Percentiles rank a stretch among this genome's conserved stretches.
These are phyloP conservation scores for Lottia gigantea DNA, from an alignment of 2,888 invertebrate species.

Conservation along the genomic window DNA sequence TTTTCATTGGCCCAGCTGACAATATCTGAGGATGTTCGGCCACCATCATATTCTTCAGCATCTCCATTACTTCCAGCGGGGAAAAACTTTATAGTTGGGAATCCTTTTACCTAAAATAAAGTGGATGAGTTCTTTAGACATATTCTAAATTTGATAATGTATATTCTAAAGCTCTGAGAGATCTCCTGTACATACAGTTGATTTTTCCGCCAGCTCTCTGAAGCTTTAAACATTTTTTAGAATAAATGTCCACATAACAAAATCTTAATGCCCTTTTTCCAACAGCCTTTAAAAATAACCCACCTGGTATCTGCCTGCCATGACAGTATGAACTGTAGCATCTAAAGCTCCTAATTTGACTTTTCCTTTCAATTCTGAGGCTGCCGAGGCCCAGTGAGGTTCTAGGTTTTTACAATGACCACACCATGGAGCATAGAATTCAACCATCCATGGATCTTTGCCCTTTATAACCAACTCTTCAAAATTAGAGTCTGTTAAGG, in stretches of 20 bases:
- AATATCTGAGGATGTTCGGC: slow-evolving; percentile 89
- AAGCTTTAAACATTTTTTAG: too few relatives aligned
- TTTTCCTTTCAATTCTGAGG: slow-evolving; percentile 93
- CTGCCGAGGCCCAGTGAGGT: slow-evolving; percentile 96
- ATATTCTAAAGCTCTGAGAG: too few relatives aligned
- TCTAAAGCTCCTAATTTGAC: slow-evolving; percentile 93
- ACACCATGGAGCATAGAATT: slow-evolving; percentile 93
- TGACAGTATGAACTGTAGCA: slow-evolving; percentile 88
- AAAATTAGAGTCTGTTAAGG: slow-evolving; percentile 96
- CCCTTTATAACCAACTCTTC: slow-evolving; percentile 89
- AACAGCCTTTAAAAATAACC: slow-evolving; percentile 24
- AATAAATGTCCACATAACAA: too few relatives aligned
- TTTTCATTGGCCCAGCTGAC: slow-evolving; percentile 90
- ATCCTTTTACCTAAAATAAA: slow-evolving; percentile 78
- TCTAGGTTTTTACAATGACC: slow-evolving; percentile 83
- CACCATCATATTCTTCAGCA: slow-evolving; percentile 89
- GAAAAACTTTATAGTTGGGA: slow-evolving; percentile 96
- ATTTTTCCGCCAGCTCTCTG: too few relatives aligned
- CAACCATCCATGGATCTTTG: slow-evolving; percentile 96
- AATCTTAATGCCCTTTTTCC: too few relatives aligned
- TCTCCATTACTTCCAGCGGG: slow-evolving; percentile 73
- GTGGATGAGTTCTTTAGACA: background rate
- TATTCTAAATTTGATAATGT: too few relatives aligned
- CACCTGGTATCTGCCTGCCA: slow-evolving; percentile 83
- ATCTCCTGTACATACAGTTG: too few relatives aligned